Conservation (phyloP, 1,140 invertebrate species). For the Cepaea nemoralis region DNA sequence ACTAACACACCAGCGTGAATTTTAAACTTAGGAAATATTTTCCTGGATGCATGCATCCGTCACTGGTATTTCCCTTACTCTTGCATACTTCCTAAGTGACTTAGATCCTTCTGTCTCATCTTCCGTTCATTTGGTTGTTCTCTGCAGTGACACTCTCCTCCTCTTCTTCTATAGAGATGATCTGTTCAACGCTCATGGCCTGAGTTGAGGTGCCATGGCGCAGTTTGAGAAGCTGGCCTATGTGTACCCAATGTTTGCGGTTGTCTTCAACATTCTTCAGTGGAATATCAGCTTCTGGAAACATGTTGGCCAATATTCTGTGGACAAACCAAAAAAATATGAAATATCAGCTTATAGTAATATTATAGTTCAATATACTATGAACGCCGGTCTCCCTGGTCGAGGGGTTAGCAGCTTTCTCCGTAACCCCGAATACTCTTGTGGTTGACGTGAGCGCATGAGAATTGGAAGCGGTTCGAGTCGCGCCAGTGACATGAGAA, state of each 20-base stretch:
- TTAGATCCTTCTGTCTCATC: conserved; percentile 2
- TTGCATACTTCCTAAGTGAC: not conserved
- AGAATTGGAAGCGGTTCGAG: no score
- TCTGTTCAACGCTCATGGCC: conserved; percentile 64
- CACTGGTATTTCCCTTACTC: not conserved
- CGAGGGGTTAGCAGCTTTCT: no score
- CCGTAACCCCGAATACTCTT: no score
- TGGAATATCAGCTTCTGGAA: conserved; percentile 56
- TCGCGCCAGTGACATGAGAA: no score
- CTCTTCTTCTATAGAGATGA: conserved; percentile 61
- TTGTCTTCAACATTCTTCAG: conserved; percentile 64
- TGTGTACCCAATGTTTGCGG: conserved; percentile 67
- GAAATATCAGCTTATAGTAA: not conserved
- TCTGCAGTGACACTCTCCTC: conserved; percentile 28
- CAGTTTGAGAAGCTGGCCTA: conserved; percentile 55
- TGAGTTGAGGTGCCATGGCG: conserved; percentile 55
- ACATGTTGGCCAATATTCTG: conserved; percentile 66
- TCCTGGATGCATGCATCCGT: no score
- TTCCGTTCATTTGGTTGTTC: conserved; percentile 21
- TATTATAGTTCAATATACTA: not conserved
- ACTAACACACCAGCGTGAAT: no score
- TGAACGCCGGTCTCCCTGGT: no score
- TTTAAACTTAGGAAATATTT: no score
- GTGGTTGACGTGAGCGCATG: no score
- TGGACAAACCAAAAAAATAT: conserved; percentile 41